Evolutionary conservation across 2,888 invertebrate species (phyloP), one percentile per base, ranked within the genome.

Genomic region (Phaonia tiefii): DNA sequence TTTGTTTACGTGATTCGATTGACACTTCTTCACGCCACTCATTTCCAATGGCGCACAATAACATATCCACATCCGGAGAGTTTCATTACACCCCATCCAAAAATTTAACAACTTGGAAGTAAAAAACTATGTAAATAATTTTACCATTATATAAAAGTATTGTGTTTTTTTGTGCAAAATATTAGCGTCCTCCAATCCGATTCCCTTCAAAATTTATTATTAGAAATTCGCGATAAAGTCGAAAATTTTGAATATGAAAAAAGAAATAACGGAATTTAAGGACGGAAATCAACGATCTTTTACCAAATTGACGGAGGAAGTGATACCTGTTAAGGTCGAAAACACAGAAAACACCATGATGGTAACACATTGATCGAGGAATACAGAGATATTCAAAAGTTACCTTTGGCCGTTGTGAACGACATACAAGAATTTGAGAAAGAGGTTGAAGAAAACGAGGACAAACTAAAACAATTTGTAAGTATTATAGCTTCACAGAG

Each of bases 61-160:
- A 71, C 26, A 10, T 7, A 3, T 17, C 20, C 11, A 20, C 8
- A 3, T 7, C 26, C 5, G 60, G 15, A 3, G 51, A 71, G 0
- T 58, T 58, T 17, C 31, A 17, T 0, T 71, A 56, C 37, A 15
- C 15, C n/a, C 39, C 58, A 10, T 42, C 42, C 2, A 71, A 42
- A 31, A 31, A 71, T 58, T 37, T 71, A 17, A 65, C 63, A 46
- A 51, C 17, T 46, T 20, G 49, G 51, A 74, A 54, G 56, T 74
- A 31, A 4, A 8, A 13, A n/a, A n/a, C 31, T 8, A 31, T 5
- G 13, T 60, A 60, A 26, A 60, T 60, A 31, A 8, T 26, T 31
- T 60, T 60, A 31, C 11, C 15, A 60, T 60, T 15, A 3, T 4
- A 56, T 5, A 22, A 26, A n/a, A 60, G 13, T 31, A 60, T 31